Conservation (phyloP, 2,113 vertebrate species). For the Prinia subflava region DNA sequence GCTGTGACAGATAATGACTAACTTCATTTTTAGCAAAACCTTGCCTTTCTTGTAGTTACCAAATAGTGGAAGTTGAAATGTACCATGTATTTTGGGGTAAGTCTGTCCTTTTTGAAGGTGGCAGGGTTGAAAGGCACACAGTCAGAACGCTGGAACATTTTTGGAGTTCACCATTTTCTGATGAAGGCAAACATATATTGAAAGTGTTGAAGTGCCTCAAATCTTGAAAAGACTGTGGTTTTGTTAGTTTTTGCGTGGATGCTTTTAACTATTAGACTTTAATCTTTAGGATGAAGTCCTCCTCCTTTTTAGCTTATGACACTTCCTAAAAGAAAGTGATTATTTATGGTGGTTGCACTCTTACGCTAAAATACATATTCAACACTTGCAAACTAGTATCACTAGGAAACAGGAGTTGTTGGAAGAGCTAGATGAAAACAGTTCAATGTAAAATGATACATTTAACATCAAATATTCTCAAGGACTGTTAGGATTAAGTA, state of each 20-base stretch:
- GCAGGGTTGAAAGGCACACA: not conserved
- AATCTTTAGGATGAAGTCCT: not conserved
- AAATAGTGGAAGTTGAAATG: not conserved
- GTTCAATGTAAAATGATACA: slow-evolving; percentile 58
- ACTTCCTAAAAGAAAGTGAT: not conserved
- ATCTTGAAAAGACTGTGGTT: not conserved
- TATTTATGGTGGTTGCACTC: not conserved
- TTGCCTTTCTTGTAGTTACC: not conserved
- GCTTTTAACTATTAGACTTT: not conserved
- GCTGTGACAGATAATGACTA: not conserved
- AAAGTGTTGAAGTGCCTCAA: not conserved
- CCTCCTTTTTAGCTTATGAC: not conserved
- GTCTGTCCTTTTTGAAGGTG: not conserved
- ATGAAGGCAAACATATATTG: not conserved
- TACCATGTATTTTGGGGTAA: not conserved
- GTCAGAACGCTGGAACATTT: not conserved
- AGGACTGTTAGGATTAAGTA: slow-evolving; percentile 75
- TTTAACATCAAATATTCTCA: slow-evolving; percentile 74
- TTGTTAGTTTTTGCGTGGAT: not conserved
- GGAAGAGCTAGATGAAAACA: slow-evolving; percentile 17
- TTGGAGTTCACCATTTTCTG: not conserved
- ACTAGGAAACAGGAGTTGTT: slow-evolving; percentile 30
- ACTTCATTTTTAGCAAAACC: not conserved
- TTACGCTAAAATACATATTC: not conserved
- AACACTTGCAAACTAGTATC: slow-evolving; percentile 3